Percentiles rank a stretch among this genome's conserved stretches.
These are phyloP conservation scores for Anhinga anhinga DNA, from an alignment of 2,113 vertebrate species.

Conservation along the genomic window DNA sequence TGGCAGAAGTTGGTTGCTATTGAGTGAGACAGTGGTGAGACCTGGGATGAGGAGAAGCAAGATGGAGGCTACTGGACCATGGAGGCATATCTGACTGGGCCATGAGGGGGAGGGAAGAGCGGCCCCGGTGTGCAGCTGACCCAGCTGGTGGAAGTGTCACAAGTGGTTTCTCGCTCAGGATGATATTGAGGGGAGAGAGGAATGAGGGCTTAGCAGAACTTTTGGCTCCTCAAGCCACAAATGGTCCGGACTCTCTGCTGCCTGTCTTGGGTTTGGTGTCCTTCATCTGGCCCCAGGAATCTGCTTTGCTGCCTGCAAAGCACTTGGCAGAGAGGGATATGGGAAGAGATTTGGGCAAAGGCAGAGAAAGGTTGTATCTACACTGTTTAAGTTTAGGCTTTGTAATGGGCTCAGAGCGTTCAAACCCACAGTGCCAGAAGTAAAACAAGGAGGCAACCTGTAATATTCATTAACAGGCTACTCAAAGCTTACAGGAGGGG, in stretches of 20 bases:
- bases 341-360: fast-evolving
- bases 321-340: neutral
- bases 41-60: neutral
- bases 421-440: neutral
- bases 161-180: neutral
- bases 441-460: neutral
- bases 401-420: neutral
- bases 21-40: neutral
- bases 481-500: neutral
- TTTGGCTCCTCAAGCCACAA: neutral
- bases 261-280: neutral
- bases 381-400: neutral
- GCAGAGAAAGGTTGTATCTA: neutral
- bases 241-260: neutral
- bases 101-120: neutral
- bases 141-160: neutral
- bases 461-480: neutral
- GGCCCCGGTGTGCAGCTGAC: neutral
- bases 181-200: neutral
- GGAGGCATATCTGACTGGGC: neutral
- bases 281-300: neutral
- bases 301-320: neutral
- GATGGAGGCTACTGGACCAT: neutral
- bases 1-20: neutral
- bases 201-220: neutral